Evolutionary conservation across 2,113 vertebrate species (phyloP), one percentile per base, ranked within the genome.

Genomic region (Arizona elegans): DNA sequence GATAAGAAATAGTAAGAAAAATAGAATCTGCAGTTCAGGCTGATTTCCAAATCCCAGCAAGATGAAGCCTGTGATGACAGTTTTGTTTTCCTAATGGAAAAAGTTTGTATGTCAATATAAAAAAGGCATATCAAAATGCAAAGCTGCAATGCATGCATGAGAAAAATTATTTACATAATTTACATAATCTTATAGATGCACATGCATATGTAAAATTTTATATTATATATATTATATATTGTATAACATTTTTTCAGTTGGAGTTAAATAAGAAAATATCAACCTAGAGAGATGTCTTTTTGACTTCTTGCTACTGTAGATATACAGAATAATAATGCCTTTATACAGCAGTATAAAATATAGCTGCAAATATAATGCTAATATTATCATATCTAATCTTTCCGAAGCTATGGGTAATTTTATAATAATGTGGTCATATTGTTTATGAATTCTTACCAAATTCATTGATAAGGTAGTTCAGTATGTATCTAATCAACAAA

Each of bases 11-110:
- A 93, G 1, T n/a, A 91, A 26, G 70, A 93, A 95, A 38, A 93
- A 43, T 9, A 93, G 4, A 50, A 55, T 21, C 50, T 91, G 93
- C 3, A 91, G 8, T 38, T 88, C 88, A 58, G 88, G 70, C 1
- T 92, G 47, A 29, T 87, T n/a, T 47, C 93, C 91, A n/a, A 95
- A 95, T 90, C 95, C 95, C 15, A 94, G 26, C 0, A 94, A 92
- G 29, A 91, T 38, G 52, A 95, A 85, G 38, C 86, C 70, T 17
- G 75, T 90, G 19, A 87, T 91, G 3, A 8, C 1, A 2, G 75
- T 93, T 91, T 93, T 38, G 38, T 93, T 92, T 29, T 54, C 43
- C 92, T 92, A 55, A 11, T 33, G 33, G 26, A 58, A 86, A 86
- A n/a, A 12, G 26, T 85, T 5, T 38, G 47, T 5, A 91, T 10